Base-by-base conservation (phyloP, 2,113 vertebrate species). In the Aldabrachelys gigantea region DNA sequence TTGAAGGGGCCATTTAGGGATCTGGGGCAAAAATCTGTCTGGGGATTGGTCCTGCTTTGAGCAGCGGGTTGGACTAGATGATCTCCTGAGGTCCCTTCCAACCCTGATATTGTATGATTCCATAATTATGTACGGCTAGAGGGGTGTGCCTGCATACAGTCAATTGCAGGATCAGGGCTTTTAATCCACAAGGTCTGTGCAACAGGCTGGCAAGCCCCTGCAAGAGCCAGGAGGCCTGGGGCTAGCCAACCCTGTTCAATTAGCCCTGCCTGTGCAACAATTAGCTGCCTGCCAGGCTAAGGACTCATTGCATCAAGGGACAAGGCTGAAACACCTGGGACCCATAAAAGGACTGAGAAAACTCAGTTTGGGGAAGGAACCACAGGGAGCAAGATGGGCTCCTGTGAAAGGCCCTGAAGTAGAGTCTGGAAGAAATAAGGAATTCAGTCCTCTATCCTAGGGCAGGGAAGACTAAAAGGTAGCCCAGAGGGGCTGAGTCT, bases 121-220 rank as follows among this genome's bases (percentile, higher is more conserved):
- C 10, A 10, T 10, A 10, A 49, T 69, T 82, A n/a, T 35, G 5
- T 7, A 10, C 24, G 87, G 79, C 72, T 81, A 89, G 88, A 1
- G 0, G 44, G 29, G 90, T 3, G 1, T 5, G 84, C 1, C 41
- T 19, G 72, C 1, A 72, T 0, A 4, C 29, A 38, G 35, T 22
- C n/a, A 72, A 10, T 72, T 72, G 65, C 65, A 87, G 85, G 54
- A 75, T 24, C 6, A 31, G n/a, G 10, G 50, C n/a, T 84, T 92
- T 49, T 38, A 27, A 86, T 94, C 29, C 27, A 78, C 25, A 35
- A 24, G 13, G 47, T 49, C 9, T 72, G 65, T n/a, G n/a, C n/a
- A 72, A 72, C 65, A 72, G n/a, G n/a, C 65, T 72, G n/a, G 65
- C n/a, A 19, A 38, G 19, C 9, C 19, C n/a, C n/a, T 38, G 10